These are phyloP conservation scores for Strigamia transsilvanica DNA, from an alignment of 2,888 invertebrate species.

Conservation along the genomic window DNA sequence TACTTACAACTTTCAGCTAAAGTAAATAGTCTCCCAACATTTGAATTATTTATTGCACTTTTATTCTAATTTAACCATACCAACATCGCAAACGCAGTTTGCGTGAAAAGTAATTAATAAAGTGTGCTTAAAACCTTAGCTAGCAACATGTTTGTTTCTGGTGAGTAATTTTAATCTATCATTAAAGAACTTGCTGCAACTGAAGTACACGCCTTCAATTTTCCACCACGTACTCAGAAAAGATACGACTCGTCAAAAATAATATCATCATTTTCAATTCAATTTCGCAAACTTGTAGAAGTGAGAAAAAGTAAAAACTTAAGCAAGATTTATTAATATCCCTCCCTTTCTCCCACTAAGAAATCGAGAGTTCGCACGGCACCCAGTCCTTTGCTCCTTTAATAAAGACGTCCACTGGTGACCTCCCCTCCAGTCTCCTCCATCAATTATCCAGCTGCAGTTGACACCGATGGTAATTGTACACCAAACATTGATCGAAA, in stretches of 20 bases:
- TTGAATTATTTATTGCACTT: too few species aligned
- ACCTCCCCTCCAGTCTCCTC: constrained; percentile 20
- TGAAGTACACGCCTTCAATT: too few species aligned
- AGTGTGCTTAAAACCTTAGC: too few species aligned
- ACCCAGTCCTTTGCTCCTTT: constrained; percentile 6
- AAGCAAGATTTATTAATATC: background rate
- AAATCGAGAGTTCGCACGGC: background rate
- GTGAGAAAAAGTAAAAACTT: too few species aligned
- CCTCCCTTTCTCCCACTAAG: background rate
- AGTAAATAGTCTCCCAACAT: too few species aligned
- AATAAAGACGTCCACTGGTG: constrained; percentile 42
- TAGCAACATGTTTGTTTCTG: too few species aligned
- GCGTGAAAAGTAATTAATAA: too few species aligned
- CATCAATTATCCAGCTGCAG: constrained; percentile 47
- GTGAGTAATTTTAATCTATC: too few species aligned
- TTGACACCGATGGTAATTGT: constrained; percentile 46
- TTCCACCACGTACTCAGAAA: background rate
- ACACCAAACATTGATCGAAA: constrained; percentile 42
- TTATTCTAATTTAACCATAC: too few species aligned
- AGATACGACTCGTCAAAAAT: background rate
- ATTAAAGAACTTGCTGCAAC: too few species aligned
- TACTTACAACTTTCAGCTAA: too few species aligned
- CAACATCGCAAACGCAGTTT: too few species aligned
- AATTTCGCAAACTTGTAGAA: constrained; percentile 19
- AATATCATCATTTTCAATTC: constrained; percentile 16